Evolutionary conservation across 2,113 vertebrate species (phyloP), one percentile per base, ranked within the genome.

Genomic region (Pardalotus punctatus): DNA sequence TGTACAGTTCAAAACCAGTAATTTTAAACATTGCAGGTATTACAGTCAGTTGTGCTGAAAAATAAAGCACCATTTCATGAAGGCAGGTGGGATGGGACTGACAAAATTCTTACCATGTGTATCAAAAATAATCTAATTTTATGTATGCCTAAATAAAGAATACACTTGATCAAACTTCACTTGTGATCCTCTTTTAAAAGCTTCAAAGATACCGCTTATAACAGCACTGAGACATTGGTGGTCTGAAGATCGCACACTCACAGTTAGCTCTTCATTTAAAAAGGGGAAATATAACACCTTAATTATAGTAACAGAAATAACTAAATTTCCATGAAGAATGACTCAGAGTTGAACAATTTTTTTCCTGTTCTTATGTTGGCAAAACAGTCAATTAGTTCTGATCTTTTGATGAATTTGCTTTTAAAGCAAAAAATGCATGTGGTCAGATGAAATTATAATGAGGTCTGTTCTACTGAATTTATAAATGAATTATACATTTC

Each of bases 71-170:
- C 5, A 54, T 86, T 96, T 94, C 50, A 85, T 56, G 29, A 80
- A 78, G 47, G 62, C 42, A 86, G 29, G 36, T 92, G 31, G 35
- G 40, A 86, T 80, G 73, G n/a, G 82, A 74, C 84, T 88, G 36
- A 76, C 25, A 94, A 78, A 82, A 66, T 25, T 94, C 96, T 90
- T 91, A 69, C 40, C n/a, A 31, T 47, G 35, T 67, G 80, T 90
- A 79, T 50, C 74, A 40, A 96, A 96, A 97, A 69, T 35, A 2
- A 28, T 43, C 79, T 71, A 74, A 72, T 27, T 96, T 93, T 95
- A 56, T 47, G 19, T 65, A 36, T 19, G 45, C 43, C 17, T 72
- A 71, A 95, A 67, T 86, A 96, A 93, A 83, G 80, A 91, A 92
- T 91, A 71, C 53, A 57, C 35, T 89, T 74, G 27, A 65, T 61